phyloP scores from a whole-genome alignment of 1,140 invertebrate species.

The Lethocerus indicus region DNA sequence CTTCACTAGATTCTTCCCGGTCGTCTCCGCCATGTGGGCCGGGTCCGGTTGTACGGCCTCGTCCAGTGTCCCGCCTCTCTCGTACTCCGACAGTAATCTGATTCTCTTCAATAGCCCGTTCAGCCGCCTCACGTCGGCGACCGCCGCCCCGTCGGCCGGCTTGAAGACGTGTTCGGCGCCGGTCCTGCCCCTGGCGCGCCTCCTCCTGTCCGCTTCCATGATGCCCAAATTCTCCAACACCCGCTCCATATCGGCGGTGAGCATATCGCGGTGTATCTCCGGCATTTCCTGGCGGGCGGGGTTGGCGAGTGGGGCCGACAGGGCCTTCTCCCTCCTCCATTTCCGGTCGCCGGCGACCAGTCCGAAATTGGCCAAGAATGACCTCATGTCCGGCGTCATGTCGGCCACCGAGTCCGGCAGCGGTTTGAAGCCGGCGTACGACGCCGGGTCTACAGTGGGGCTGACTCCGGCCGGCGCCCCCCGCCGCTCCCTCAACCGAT shows the following conservation, averaged over 20 bases:
- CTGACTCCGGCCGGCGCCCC: slow-evolving; percentile 11
- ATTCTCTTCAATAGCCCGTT: slow-evolving; percentile 22
- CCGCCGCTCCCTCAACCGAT: background rate
- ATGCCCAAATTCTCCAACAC: slow-evolving; percentile 32
- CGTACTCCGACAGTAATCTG: slow-evolving; percentile 20
- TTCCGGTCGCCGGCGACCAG: slow-evolving; percentile 22
- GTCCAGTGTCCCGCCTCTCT: background rate
- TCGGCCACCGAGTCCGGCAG: slow-evolving; percentile 27
- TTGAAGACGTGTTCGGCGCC: slow-evolving; percentile 31
- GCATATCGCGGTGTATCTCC: slow-evolving; percentile 22
- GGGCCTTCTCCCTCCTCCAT: slow-evolving; percentile 7
- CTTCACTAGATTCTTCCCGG: background rate
- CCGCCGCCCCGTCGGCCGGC: slow-evolving; percentile 23
- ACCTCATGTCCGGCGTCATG: slow-evolving; percentile 30
- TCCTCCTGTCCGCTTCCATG: slow-evolving; percentile 7
- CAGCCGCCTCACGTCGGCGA: slow-evolving; percentile 23
- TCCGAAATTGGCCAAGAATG: slow-evolving; percentile 35
- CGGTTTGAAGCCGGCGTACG: slow-evolving; percentile 37
- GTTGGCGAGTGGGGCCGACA: background rate
- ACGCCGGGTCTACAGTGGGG: slow-evolving; percentile 23
- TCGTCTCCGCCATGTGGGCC: background rate
- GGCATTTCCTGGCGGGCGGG: background rate
- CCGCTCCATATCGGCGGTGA: slow-evolving; percentile 30
- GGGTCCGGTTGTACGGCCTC: background rate
- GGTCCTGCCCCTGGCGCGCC: no score